Base-by-base conservation (phyloP, 2,113 vertebrate genomes). In the Nycticebus coucang region DNA sequence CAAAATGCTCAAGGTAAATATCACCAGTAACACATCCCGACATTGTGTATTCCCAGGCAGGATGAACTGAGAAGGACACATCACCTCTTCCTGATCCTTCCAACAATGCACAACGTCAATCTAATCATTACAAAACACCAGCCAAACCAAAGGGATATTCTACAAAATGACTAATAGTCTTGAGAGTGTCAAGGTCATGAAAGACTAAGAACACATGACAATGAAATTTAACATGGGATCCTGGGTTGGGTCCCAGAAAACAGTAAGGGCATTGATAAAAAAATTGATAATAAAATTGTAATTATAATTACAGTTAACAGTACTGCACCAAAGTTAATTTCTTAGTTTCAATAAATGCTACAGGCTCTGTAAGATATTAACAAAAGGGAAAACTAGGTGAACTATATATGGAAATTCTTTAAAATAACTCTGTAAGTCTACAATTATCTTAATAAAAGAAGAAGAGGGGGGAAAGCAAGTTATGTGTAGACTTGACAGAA, bases 341-440 rank as follows among this genome's bases (percentile, higher is more conserved):
- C 41, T 72, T 82, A 41, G 94, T 74, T 89, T 72, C 91, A 30
- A 87, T 62, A 88, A 96, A 68, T 53, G 62, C 35, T 66, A 45
- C 30, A 15, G 74, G 30, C 17, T 72, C n/a, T 7, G 6, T 77
- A 71, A 87, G 69, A 74, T 53, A 80, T 28, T 87, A 71, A 84
- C 28, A 86, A 95, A 95, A 75, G 18, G 4, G 72, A 90, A 94
- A 93, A 74, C 12, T 55, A n/a, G 57, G 12, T 91, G 75, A 96
- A 86, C 35, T 12, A 53, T 64, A 82, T 60, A 33, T 57, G 11
- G 88, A 93, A 91, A 85, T 64, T 94, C 59, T 69, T 75, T 28
- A 78, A 81, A 87, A 88, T 5, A 69, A 72, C 57, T 64, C 55
- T 78, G 4, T 85, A 84, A 95, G n/a, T 69, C 13, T 81, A 91